Evolutionary conservation across 1,140 invertebrate species (phyloP).

Genomic region (Penaeus chinensis): DNA sequence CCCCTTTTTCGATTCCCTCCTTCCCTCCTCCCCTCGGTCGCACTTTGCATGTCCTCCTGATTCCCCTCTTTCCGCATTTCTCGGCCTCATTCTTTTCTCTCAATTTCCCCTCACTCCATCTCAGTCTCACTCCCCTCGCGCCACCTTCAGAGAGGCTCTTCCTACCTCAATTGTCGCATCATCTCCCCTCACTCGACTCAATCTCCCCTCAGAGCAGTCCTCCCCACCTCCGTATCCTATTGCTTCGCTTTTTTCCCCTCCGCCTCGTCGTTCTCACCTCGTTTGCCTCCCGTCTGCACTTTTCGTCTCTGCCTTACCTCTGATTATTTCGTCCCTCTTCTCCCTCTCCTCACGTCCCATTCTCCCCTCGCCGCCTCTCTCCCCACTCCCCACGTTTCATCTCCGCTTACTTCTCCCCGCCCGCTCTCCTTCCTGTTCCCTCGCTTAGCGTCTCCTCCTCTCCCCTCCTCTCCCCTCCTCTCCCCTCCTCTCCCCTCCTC

Average conservation of each 20-base stretch:
- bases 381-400: neutral
- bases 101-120: no score
- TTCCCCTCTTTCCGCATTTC: no score
- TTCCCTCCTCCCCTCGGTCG: no score
- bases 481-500: neutral
- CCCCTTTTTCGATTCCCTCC: no score
- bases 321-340: neutral
- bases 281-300: neutral
- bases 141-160: no score
- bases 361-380: neutral
- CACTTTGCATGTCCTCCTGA: no score
- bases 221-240: neutral
- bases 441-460: constrained; percentile 1
- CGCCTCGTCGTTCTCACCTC: neutral
- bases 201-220: neutral
- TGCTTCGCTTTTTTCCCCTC: neutral
- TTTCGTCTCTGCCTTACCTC: neutral
- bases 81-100: no score
- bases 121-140: no score
- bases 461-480: neutral
- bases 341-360: neutral
- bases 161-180: no score
- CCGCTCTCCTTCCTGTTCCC: neutral
- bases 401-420: neutral
- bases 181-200: neutral